Evolutionary conservation across 2,113 vertebrate genomes (phyloP).

Genomic region (Podarcis cretensis): DNA sequence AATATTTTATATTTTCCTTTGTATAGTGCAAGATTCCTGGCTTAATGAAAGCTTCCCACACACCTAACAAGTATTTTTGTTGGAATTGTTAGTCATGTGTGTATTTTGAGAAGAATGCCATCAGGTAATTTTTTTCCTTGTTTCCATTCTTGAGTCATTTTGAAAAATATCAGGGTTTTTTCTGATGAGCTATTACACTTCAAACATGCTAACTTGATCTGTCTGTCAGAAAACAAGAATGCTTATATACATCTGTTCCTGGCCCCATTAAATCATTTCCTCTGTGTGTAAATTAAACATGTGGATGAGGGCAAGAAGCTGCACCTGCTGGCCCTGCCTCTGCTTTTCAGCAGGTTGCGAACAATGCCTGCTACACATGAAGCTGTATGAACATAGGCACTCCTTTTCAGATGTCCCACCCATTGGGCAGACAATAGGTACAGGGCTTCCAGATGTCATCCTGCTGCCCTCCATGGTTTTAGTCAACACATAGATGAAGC

Average conservation of each 20-base stretch:
- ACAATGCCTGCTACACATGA: background rate
- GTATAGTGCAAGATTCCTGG: background rate
- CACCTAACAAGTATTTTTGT: background rate
- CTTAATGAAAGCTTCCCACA: background rate
- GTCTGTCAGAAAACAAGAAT: background rate
- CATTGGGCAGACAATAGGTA: background rate
- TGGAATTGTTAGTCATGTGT: background rate
- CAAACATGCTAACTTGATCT: background rate
- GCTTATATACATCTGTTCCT: background rate
- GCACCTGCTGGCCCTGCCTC: background rate
- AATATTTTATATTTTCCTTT: too few species aligned
- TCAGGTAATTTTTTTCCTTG: background rate
- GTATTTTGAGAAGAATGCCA: background rate
- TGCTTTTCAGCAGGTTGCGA: background rate
- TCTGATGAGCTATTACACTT: background rate
- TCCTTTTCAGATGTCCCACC: background rate
- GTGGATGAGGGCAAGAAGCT: background rate
- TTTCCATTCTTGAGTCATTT: background rate
- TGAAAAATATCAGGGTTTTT: background rate
- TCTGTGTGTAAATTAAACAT: background rate
- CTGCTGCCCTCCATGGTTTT: background rate
- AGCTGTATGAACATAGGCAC: background rate
- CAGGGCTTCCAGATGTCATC: too few species aligned
- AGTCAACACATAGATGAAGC: background rate
- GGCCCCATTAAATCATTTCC: background rate